Evolutionary conservation across 2,797 vertebrate genomes (phyloP).

Genomic region (Protosalanx chinensis): DNA sequence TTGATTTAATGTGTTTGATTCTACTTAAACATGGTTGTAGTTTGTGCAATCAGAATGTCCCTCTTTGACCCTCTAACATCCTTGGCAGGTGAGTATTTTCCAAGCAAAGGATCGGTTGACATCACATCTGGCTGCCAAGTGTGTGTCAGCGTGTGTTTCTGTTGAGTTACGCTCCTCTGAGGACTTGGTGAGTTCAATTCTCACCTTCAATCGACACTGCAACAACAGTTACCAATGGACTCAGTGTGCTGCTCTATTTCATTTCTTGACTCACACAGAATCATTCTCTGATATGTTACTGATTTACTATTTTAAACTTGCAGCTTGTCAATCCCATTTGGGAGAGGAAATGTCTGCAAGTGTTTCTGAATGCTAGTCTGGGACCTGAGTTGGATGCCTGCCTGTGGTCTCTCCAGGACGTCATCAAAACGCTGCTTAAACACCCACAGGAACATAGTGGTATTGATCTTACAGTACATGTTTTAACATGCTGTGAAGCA

Average conservation of each 20-base stretch:
- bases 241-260: not conserved
- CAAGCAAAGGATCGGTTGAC: slow-evolving; percentile 68
- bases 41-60: not conserved
- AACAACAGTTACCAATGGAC: not conserved
- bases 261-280: not conserved
- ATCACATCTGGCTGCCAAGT: slow-evolving; percentile 81
- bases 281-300: not conserved
- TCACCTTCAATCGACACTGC: not conserved
- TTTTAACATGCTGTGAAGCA: not conserved
- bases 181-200: slow-evolving; percentile 58
- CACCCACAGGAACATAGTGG: slow-evolving; percentile 45
- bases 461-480: not conserved
- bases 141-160: slow-evolving; percentile 68
- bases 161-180: slow-evolving; percentile 63
- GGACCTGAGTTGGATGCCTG: slow-evolving; percentile 55
- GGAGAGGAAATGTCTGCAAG: slow-evolving; percentile 68
- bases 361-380: slow-evolving; percentile 57
- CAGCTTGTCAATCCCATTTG: slow-evolving; percentile 64
- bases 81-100: slow-evolving; percentile 73
- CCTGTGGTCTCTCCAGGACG: slow-evolving; percentile 72
- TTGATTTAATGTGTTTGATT: not conserved
- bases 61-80: not conserved
- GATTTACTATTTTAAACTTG: too few species aligned
- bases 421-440: slow-evolving; percentile 73
- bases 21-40: not conserved